Evolutionary conservation across 2,888 invertebrate genomes (phyloP), one percentile per base, ranked within the genome.

Genomic region (Eilema depressum): DNA sequence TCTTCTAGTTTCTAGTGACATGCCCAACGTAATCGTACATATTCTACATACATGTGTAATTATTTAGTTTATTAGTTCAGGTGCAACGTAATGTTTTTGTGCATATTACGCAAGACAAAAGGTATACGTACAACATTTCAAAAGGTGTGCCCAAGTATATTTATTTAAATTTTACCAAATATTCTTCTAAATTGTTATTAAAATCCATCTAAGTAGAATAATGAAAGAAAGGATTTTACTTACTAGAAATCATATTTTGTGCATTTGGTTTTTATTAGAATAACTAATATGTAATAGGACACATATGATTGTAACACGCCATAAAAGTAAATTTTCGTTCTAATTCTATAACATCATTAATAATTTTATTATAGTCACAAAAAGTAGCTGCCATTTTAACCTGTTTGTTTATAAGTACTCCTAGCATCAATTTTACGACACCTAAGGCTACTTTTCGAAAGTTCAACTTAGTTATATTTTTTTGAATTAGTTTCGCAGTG

Each of bases 1-100:
- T 71, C 66, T 20, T 73, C 73, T 73, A 76, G 70, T 57, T 65
- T 70, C 74, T 75, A 68, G 63, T 75, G 10, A 70, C 25, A 65
- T 73, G 74, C 60, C 67, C 70, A 76, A 78, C 76, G 78, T 69
- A 80, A 77, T 73, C 20, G 41, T 67, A 66, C 17, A 63, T 66
- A 65, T 64, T 73, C 70, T 78, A 78, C 61, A 56, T 66, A 74
- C 63, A 60, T 62, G 68, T 25, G 63, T 78, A 75, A 65, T 78
- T 73, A 70, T 78, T 70, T 65, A 75, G 57, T 71, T 80, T 80
- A 68, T 65, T 69, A 72, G 67, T 61, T 74, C 66, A 66, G 70
- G 71, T 79, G 80, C 74, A 74, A 75, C 71, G 70, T 69, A 78
- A 76, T 53, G 63, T 68, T 28, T 70, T 64, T 66, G 81, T 81